Evolutionary conservation across 2,797 vertebrate genomes (phyloP).

Genomic region (Crenichthys baileyi): DNA sequence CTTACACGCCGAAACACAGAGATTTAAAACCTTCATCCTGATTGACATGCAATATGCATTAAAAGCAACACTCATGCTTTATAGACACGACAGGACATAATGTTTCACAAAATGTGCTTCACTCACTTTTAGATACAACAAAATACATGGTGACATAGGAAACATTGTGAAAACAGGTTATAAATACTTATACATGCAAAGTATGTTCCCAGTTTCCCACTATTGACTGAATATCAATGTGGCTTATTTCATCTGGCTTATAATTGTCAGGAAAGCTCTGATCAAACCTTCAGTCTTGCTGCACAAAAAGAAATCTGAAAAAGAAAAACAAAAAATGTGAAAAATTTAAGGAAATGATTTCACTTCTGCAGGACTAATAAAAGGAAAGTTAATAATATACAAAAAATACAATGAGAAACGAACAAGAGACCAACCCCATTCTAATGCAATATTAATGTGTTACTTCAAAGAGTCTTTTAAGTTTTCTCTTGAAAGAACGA

Average conservation of each 20-base stretch:
- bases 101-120: neutral
- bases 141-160: too few species aligned
- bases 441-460: neutral
- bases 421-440: neutral
- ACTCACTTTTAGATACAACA: neutral
- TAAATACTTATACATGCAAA: too few species aligned
- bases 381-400: neutral
- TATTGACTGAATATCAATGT: neutral
- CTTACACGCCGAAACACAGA: neutral
- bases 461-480: conserved; percentile 1
- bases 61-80: neutral
- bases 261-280: neutral
- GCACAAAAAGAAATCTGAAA: neutral
- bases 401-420: neutral
- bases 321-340: neutral
- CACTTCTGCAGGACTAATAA: neutral
- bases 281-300: too few species aligned
- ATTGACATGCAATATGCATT: neutral
- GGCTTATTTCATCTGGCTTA: neutral
- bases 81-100: neutral
- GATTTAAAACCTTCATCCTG: neutral
- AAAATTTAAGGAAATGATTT: neutral
- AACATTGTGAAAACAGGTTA: too few species aligned
- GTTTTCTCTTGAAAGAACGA: neutral
- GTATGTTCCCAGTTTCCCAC: neutral